Evolutionary conservation across 2,113 vertebrate species (phyloP).

Genomic region (Heptranchias perlo): DNA sequence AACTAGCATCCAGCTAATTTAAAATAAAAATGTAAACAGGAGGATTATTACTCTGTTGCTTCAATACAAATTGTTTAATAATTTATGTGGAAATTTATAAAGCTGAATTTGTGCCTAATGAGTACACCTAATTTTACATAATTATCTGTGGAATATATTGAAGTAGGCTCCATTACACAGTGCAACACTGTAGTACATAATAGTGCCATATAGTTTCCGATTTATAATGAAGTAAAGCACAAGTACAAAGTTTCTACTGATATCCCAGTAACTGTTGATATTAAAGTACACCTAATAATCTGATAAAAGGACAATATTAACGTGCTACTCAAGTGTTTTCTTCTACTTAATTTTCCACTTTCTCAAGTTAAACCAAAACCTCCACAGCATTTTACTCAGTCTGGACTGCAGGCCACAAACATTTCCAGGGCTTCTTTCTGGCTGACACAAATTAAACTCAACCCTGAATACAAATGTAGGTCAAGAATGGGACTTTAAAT

Average conservation of each 20-base stretch:
- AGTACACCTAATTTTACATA: background rate
- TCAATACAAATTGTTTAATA: constrained; percentile 8
- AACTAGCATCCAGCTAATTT: background rate
- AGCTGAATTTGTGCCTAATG: background rate
- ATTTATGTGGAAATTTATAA: constrained; percentile 2
- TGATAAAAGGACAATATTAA: background rate
- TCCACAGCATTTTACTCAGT: background rate
- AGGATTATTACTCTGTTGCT: constrained; percentile 6
- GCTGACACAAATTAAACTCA: background rate
- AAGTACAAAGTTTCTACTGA: background rate
- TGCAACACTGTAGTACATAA: background rate
- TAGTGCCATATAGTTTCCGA: background rate
- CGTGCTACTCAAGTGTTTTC: background rate
- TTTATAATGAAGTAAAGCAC: background rate
- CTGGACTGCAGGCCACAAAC: background rate
- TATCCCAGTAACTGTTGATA: background rate
- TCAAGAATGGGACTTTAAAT: background rate
- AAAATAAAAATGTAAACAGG: constrained; percentile 26
- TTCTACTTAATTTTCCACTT: background rate
- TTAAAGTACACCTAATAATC: background rate
- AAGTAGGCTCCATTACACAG: background rate
- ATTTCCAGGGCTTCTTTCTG: background rate
- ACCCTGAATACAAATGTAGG: background rate
- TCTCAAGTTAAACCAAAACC: background rate
- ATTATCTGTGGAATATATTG: background rate